Percentiles rank a stretch among this genome's conserved stretches.
These are phyloP conservation scores for Danionella dracula DNA, from an alignment of 2,797 vertebrate species.

Conservation along the genomic window DNA sequence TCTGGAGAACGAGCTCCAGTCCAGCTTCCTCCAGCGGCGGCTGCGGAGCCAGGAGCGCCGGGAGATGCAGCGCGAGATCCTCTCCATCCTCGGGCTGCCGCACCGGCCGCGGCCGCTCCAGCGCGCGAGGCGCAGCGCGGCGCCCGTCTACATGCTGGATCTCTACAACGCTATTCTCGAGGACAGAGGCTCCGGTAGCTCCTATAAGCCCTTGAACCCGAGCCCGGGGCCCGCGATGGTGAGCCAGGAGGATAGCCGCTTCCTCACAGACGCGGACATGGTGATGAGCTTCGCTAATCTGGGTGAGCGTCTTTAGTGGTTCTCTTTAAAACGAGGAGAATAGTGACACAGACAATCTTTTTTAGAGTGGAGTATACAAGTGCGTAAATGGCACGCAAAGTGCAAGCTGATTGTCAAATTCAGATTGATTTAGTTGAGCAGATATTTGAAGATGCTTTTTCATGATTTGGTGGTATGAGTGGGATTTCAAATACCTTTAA, in stretches of 20 bases:
- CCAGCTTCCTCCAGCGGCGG: slow-evolving; percentile 89
- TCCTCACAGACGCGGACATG: slow-evolving; percentile 91
- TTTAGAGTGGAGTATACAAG: too few species aligned
- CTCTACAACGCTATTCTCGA: slow-evolving; percentile 87
- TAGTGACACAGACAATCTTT: too few species aligned
- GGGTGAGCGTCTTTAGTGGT: slow-evolving; percentile 66
- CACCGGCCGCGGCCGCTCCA: slow-evolving; percentile 88
- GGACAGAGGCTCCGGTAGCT: slow-evolving; percentile 74
- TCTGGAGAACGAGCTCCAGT: slow-evolving; percentile 82
- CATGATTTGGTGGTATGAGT: too few species aligned
- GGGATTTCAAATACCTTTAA: too few species aligned
- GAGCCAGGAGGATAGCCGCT: slow-evolving; percentile 84
- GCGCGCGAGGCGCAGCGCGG: slow-evolving; percentile 84
- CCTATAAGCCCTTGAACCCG: slow-evolving; percentile 74
- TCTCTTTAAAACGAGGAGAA: too few species aligned
- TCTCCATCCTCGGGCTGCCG: slow-evolving; percentile 92
- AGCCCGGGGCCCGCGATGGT: slow-evolving; percentile 74
- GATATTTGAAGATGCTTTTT: too few species aligned
- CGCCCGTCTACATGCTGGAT: slow-evolving; percentile 96
- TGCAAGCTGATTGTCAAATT: too few species aligned
- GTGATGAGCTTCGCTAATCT: slow-evolving; percentile 97
- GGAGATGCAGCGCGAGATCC: slow-evolving; percentile 96
- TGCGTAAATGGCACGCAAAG: too few species aligned
- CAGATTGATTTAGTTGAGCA: too few species aligned
- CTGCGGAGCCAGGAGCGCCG: slow-evolving; percentile 89